These are phyloP conservation scores for Lacerta agilis DNA, from an alignment of 2,797 vertebrate genomes.

Conservation along the genomic window DNA sequence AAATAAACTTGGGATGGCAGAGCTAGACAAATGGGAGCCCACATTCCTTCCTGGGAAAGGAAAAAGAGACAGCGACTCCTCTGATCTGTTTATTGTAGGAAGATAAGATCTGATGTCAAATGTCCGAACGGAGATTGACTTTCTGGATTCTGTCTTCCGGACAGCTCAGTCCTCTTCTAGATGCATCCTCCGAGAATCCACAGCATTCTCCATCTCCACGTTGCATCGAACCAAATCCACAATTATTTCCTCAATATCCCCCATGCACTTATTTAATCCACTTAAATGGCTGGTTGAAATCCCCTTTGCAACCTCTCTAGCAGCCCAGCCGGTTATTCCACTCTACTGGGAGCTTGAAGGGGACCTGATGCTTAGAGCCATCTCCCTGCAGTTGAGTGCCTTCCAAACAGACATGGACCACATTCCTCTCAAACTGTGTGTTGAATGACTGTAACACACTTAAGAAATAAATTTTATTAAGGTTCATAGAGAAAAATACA, in stretches of 20 bases:
- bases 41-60: slow-evolving; percentile 61
- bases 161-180: slow-evolving; percentile 58
- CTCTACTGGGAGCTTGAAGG: background rate
- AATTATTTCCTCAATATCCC: background rate
- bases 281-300: background rate
- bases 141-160: slow-evolving; percentile 63
- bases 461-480: too few relatives aligned
- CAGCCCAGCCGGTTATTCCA: background rate
- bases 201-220: slow-evolving; percentile 64
- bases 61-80: slow-evolving; percentile 56
- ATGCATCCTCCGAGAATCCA: slow-evolving; percentile 65
- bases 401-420: background rate
- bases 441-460: background rate
- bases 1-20: slow-evolving; percentile 71
- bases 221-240: slow-evolving; percentile 46
- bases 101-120: slow-evolving; percentile 72
- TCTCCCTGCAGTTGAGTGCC: background rate
- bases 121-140: slow-evolving; percentile 53
- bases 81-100: slow-evolving; percentile 58
- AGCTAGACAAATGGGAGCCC: slow-evolving; percentile 66
- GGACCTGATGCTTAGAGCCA: background rate
- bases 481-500: too few relatives aligned
- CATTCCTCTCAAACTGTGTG: background rate
- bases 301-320: background rate
- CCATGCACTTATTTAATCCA: background rate